phyloP scores from a whole-genome alignment of 2,888 invertebrate species.

The Oscheius sp. region DNA sequence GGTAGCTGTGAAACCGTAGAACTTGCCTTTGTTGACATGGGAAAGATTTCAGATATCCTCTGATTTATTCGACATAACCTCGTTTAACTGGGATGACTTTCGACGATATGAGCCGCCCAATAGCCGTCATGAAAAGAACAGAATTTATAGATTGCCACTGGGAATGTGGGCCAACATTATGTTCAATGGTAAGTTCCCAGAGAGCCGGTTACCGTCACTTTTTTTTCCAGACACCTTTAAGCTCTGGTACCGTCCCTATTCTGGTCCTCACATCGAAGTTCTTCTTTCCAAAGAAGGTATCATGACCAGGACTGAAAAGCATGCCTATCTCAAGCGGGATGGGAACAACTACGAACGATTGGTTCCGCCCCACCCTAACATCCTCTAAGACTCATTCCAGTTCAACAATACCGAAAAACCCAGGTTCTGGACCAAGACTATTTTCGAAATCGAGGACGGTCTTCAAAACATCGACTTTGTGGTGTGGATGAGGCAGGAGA shows the following conservation, averaged over 20 bases:
- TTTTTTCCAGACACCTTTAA: slow-evolving; percentile 10
- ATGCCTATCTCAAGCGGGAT: background rate
- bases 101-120: background rate
- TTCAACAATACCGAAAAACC: slow-evolving; percentile 8
- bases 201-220: background rate
- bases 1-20: background rate
- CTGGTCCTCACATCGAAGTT: background rate
- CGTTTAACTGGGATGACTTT: background rate
- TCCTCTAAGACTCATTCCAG: background rate
- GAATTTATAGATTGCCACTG: background rate
- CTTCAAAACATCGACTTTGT: slow-evolving; percentile 30
- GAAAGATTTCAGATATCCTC: background rate
- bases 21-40: background rate
- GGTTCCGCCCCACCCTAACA: background rate
- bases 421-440: slow-evolving; percentile 11
- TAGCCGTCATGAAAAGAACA: background rate
- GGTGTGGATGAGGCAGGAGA: slow-evolving; percentile 29
- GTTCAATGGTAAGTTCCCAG: slow-evolving; percentile 10
- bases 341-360: background rate
- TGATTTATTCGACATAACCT: background rate
- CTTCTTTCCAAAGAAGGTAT: slow-evolving; percentile 9
- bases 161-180: slow-evolving; percentile 2
- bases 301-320: background rate
- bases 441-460: slow-evolving; percentile 7
- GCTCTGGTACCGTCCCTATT: background rate